Conservation (phyloP, 2,888 invertebrate species). For the Elysia crispata region DNA sequence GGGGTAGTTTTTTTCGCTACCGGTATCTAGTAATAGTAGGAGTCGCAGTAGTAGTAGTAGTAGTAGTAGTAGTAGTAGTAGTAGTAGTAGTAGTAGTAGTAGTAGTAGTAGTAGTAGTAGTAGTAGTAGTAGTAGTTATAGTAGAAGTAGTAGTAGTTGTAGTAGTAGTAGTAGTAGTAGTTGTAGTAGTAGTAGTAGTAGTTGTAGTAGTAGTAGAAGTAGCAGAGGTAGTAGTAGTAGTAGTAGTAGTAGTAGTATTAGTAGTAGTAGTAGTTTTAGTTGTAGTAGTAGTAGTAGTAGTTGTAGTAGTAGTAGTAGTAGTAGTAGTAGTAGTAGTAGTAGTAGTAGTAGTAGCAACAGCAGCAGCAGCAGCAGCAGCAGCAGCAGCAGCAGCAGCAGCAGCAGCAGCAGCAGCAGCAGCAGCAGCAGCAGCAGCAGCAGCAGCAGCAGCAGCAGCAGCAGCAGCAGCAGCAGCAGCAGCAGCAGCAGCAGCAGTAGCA, state of each 20-base stretch:
- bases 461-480: slow-evolving; percentile 42
- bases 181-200: slow-evolving; percentile 30
- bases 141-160: slow-evolving; percentile 18
- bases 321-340: background rate
- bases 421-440: slow-evolving; percentile 26
- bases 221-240: too few species aligned
- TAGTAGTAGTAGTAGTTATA: slow-evolving; percentile 18
- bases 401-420: slow-evolving; percentile 21
- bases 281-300: slow-evolving; percentile 19
- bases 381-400: slow-evolving; percentile 25
- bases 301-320: slow-evolving; percentile 15
- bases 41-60: slow-evolving; percentile 32
- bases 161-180: slow-evolving; percentile 33
- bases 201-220: slow-evolving; percentile 23
- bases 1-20: too few species aligned
- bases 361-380: slow-evolving; percentile 16
- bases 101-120: slow-evolving; percentile 34
- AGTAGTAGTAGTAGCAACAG: background rate
- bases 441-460: slow-evolving; percentile 47
- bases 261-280: too few species aligned
- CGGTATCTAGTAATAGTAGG: background rate
- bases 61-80: slow-evolving; percentile 34
- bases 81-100: slow-evolving; percentile 34
- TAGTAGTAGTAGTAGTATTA: too few species aligned
- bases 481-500: slow-evolving; percentile 21